phyloP scores from a whole-genome alignment of 2,113 vertebrate genomes.

The Rhinolophus sinicus region DNA sequence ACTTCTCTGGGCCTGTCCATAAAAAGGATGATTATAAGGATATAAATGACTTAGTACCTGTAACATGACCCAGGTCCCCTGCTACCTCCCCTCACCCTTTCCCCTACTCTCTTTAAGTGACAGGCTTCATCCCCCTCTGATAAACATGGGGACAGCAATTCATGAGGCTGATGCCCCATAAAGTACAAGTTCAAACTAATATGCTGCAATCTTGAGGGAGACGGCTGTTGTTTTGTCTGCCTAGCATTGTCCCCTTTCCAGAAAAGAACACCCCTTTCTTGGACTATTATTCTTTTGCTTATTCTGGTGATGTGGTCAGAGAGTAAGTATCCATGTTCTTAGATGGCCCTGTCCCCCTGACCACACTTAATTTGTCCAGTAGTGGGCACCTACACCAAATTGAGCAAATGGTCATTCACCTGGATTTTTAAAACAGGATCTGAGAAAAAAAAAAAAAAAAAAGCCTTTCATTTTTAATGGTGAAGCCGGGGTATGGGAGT shows the following conservation, averaged over 20 bases:
- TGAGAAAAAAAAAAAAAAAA: neutral
- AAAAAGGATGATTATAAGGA: neutral
- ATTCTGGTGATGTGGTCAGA: neutral
- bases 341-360: neutral
- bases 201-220: neutral
- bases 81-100: accelerated
- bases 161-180: neutral
- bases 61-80: neutral
- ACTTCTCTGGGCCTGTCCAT: neutral
- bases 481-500: neutral
- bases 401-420: neutral
- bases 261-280: neutral
- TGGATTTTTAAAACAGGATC: neutral
- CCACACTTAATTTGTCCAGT: neutral
- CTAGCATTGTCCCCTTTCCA: neutral
- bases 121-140: neutral
- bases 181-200: neutral
- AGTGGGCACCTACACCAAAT: neutral
- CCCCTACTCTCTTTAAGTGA: neutral
- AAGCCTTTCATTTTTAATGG: neutral
- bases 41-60: neutral
- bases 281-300: neutral
- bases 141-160: neutral
- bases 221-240: neutral
- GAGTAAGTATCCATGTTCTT: neutral